A percentile compares a stretch with the other conserved stretches of the same genome.
phyloP scores from a whole-genome alignment of 2,797 vertebrate species.

The Chaenodraco wilsoni region DNA sequence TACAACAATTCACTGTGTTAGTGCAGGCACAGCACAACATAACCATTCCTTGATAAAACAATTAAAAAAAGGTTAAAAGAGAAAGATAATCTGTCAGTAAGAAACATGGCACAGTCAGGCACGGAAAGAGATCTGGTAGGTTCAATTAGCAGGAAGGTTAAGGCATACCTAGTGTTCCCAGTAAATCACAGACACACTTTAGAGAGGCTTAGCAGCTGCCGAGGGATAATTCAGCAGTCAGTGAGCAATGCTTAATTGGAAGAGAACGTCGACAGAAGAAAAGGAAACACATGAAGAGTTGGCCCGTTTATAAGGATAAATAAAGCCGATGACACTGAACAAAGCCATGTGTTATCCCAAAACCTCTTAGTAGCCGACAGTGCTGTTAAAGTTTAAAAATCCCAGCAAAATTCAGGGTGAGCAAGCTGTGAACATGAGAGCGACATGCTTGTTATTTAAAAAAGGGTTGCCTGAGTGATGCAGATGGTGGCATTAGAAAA shows the following conservation, averaged over 20 bases:
- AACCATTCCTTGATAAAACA: constrained; percentile 41
- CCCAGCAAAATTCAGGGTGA: constrained; percentile 34
- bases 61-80: constrained; percentile 43
- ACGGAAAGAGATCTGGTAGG: constrained; percentile 27
- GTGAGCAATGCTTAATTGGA: constrained; percentile 20
- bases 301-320: neutral
- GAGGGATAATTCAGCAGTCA: constrained; percentile 15
- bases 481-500: constrained; percentile 31
- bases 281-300: neutral
- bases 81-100: constrained; percentile 31
- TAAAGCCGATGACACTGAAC: constrained; percentile 14
- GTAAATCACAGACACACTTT: constrained; percentile 23
- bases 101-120: constrained; percentile 24
- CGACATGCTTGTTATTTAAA: constrained; percentile 71
- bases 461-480: constrained; percentile 35
- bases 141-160: constrained; percentile 38
- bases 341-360: constrained; percentile 28
- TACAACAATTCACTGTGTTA: constrained; percentile 74
- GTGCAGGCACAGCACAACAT: constrained; percentile 52
- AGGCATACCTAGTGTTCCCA: constrained; percentile 20
- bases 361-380: constrained; percentile 22
- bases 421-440: constrained; percentile 38
- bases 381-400: constrained; percentile 15
- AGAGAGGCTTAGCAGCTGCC: constrained; percentile 33
- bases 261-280: constrained; percentile 10